A percentile compares a stretch with the other conserved stretches of the same genome.
Evolutionary conservation across 2,888 invertebrate species (phyloP).

Genomic region (Tupiocoris notatus): DNA sequence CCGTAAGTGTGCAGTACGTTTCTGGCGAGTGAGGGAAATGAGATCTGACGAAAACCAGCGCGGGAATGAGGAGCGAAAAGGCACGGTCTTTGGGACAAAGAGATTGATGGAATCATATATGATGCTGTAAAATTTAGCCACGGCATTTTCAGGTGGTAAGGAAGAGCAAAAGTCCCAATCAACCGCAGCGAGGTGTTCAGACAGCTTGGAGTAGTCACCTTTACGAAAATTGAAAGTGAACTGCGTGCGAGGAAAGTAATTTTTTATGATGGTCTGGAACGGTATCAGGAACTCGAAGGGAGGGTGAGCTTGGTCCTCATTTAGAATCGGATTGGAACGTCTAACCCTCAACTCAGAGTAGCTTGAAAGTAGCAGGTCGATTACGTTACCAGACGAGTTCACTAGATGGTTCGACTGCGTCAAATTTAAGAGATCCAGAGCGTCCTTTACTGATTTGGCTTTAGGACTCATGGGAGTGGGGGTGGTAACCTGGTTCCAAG

Average conservation of each 20-base stretch:
- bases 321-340: neutral
- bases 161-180: neutral
- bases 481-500: neutral
- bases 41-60: too few species aligned
- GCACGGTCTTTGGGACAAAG: too few species aligned
- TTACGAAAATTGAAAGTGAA: neutral
- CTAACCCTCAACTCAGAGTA: neutral
- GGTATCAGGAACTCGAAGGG: constrained; percentile 1
- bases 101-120: too few species aligned
- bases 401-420: neutral
- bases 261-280: neutral
- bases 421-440: neutral
- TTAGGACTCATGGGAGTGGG: neutral
- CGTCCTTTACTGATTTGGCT: neutral
- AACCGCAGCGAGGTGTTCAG: neutral
- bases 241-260: neutral
- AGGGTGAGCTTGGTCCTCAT: neutral
- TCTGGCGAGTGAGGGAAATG: too few species aligned
- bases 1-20: too few species aligned
- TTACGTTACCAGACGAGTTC: neutral
- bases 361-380: neutral
- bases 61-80: too few species aligned
- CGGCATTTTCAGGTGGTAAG: neutral
- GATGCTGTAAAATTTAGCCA: neutral
- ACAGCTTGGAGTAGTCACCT: neutral